Evolutionary conservation across 2,888 invertebrate species (phyloP), one percentile per base, ranked within the genome.

Genomic region (Sylvicola cinctus): DNA sequence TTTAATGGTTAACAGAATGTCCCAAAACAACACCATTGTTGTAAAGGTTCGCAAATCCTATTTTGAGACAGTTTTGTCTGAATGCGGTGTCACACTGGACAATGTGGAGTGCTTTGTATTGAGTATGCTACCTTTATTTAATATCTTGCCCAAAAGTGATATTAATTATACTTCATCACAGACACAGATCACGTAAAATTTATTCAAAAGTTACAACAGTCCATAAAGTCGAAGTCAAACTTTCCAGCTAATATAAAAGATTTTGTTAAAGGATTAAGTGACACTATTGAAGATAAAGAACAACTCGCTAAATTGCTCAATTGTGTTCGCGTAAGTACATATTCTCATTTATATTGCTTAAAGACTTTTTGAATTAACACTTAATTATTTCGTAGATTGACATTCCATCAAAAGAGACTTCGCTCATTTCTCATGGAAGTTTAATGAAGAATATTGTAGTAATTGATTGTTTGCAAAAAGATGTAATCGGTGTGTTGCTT

Each of bases 391-490:
- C 17, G 11, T 13, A 37, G 37, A 55, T 57, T 3, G 51, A 46
- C 27, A 45, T 49, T 11, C 47, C 50, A 0, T 50, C 49, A 1
- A 47, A 45, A 38, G 54, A 39, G 38, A 61, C 35, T 30, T 43
- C 44, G 2, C 51, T 54, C 39, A 50, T 51, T 34, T 54, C 55
- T 0, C 65, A 61, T 45, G 68, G 71, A 39, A 70, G 69, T 49
- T 57, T 74, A 38, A 59, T 69, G 29, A 68, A 71, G 48, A 64
- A 76, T 44, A 57, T 78, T 31, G 51, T 78, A 3, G 67, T 64
- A 54, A 58, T 76, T 2, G 63, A 66, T 35, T 60, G 61, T 37
- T 46, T 77, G 16, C 75, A 76, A 46, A 60, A 61, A 32, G 63
- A 65, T 40, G 50, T 74, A 3, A 58, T 69, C 7, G 66, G 70